phyloP scores from a whole-genome alignment of 2,888 invertebrate species.

The Steinernema scapterisci region DNA sequence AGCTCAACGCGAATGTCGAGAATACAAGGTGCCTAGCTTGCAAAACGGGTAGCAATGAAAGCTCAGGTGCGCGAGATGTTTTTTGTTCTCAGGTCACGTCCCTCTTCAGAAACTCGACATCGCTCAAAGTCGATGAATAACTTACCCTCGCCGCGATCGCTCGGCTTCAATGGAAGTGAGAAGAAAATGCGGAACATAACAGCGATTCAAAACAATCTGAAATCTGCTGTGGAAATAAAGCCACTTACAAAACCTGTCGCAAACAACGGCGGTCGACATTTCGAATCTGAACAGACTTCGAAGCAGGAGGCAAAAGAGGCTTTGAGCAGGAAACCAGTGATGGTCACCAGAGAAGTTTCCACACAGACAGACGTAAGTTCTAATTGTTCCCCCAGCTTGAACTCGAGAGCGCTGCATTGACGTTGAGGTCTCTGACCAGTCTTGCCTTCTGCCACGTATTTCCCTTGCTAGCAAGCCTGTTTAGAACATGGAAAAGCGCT shows the following conservation, averaged over 20 bases:
- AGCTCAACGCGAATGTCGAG: not conserved
- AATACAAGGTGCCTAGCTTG: not conserved
- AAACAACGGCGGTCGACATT: not conserved
- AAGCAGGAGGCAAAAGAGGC: not conserved
- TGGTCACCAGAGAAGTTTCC: slow-evolving; percentile 8
- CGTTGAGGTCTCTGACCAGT: too few species aligned
- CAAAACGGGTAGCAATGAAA: not conserved
- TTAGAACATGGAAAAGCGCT: slow-evolving; percentile 22
- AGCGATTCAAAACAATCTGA: slow-evolving; percentile 5
- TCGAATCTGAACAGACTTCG: not conserved
- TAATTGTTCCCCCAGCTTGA: not conserved
- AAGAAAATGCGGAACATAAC: slow-evolving; percentile 21
- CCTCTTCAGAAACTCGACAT: not conserved
- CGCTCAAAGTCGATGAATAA: slow-evolving; percentile 20
- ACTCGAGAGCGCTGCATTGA: not conserved
- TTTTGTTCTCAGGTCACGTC: not conserved
- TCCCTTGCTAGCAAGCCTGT: too few species aligned
- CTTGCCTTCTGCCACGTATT: too few species aligned
- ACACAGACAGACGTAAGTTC: slow-evolving; percentile 16
- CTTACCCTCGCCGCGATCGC: not conserved
- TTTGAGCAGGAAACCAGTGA: not conserved
- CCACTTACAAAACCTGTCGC: slow-evolving; percentile 12
- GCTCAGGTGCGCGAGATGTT: not conserved
- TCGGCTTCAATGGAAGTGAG: not conserved
- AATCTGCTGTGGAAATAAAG: not conserved